Conservation (phyloP, 2,888 invertebrate genomes). For the Dicycla oo region DNA sequence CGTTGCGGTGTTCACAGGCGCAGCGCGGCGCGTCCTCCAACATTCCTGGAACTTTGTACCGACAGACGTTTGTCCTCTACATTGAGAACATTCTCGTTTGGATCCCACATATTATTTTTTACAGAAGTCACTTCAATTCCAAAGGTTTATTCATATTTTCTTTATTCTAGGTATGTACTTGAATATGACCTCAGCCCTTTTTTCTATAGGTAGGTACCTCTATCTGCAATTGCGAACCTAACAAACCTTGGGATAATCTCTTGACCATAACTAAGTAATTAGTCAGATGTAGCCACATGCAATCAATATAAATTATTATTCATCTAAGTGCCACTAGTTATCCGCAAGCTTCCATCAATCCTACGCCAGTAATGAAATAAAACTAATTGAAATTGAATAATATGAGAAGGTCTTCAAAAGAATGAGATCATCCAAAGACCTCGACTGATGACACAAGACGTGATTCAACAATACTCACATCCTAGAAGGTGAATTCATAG, state of each 20-base stretch:
- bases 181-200: neutral
- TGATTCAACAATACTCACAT: slow-evolving; percentile 77
- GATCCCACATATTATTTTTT: slow-evolving; percentile 61
- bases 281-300: slow-evolving; percentile 49
- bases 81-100: slow-evolving; percentile 70
- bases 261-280: slow-evolving; percentile 57
- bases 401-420: slow-evolving; percentile 76
- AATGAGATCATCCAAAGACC: slow-evolving; percentile 84
- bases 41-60: slow-evolving; percentile 75
- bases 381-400: slow-evolving; percentile 72
- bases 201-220: neutral
- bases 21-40: slow-evolving; percentile 54
- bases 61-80: slow-evolving; percentile 67
- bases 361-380: slow-evolving; percentile 53
- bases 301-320: slow-evolving; percentile 64
- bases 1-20: slow-evolving; percentile 44
- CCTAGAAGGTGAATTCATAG: slow-evolving; percentile 60
- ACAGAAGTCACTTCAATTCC: slow-evolving; percentile 3
- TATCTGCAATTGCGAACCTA: slow-evolving; percentile 27
- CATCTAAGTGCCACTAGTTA: slow-evolving; percentile 52
- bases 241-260: slow-evolving; percentile 55
- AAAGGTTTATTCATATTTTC: neutral
- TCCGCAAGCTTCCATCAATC: slow-evolving; percentile 41
- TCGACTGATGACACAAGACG: slow-evolving; percentile 81
- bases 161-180: neutral